These are phyloP conservation scores for Drosophila pseudotakahashii DNA, from an alignment of 2,888 invertebrate species.

Conservation along the genomic window DNA sequence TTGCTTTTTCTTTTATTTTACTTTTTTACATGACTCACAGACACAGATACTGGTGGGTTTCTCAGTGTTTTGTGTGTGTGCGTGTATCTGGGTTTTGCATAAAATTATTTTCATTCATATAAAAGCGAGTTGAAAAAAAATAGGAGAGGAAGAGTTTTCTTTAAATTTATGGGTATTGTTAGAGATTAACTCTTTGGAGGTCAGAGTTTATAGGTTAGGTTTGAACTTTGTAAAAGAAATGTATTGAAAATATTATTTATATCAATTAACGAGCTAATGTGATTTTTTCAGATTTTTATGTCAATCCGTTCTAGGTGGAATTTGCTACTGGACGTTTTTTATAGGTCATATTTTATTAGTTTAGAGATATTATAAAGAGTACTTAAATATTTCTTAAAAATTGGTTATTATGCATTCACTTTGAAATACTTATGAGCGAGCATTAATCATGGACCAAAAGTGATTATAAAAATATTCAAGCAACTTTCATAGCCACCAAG, in stretches of 20 bases:
- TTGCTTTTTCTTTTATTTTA: conserved; percentile 56
- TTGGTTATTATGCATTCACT: not conserved
- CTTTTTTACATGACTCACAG: conserved; percentile 62
- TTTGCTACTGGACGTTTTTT: too few relatives aligned
- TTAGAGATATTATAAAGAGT: too few relatives aligned
- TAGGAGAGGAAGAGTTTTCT: conserved; percentile 41
- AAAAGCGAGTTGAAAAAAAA: conserved; percentile 40
- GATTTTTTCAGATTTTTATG: too few relatives aligned
- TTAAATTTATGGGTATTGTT: conserved; percentile 16
- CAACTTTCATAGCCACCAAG: conserved; percentile 31
- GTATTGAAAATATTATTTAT: too few relatives aligned
- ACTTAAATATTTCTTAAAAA: not conserved
- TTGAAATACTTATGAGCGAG: not conserved
- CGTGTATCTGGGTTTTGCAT: conserved; percentile 64
- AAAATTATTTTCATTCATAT: conserved; percentile 75
- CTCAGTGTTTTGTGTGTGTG: conserved; percentile 26
- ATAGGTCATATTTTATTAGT: too few relatives aligned
- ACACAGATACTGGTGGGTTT: conserved; percentile 30
- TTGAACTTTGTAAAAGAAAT: not conserved
- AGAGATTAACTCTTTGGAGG: not conserved
- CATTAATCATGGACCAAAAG: not conserved
- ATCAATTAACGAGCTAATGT: too few relatives aligned
- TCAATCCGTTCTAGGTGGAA: too few relatives aligned
- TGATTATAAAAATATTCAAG: conserved; percentile 11
- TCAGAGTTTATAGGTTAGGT: not conserved